phyloP scores from a whole-genome alignment of 2,113 vertebrate genomes.

The Nipponia nippon region DNA sequence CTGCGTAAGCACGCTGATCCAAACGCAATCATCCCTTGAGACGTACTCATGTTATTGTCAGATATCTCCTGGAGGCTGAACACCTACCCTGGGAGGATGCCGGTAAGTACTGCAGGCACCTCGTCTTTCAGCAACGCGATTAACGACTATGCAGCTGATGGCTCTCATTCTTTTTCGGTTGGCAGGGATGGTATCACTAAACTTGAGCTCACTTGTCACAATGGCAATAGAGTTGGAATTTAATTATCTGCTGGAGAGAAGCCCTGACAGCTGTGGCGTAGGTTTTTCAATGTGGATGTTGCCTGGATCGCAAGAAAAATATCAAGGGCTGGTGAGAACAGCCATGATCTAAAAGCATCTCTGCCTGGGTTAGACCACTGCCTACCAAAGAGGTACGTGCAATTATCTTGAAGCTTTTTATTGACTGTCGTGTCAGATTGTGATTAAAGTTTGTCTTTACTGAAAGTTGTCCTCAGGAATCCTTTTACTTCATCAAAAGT shows the following conservation, averaged over 20 bases:
- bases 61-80: neutral
- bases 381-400: neutral
- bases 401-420: constrained; percentile 30
- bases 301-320: constrained; percentile 40
- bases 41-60: neutral
- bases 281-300: constrained; percentile 56
- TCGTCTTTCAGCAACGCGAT: neutral
- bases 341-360: constrained; percentile 57
- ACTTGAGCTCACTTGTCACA: constrained; percentile 59
- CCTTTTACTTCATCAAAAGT: constrained; percentile 25
- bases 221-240: constrained; percentile 46
- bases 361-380: constrained; percentile 50
- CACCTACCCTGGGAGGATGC: neutral
- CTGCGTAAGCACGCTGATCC: neutral
- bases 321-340: constrained; percentile 62
- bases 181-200: constrained; percentile 45
- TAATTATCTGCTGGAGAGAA: constrained; percentile 57
- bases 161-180: constrained; percentile 1
- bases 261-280: constrained; percentile 62
- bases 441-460: constrained; percentile 32
- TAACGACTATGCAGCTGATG: neutral
- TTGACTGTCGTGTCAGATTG: neutral
- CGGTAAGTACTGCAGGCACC: neutral
- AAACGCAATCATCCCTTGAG: neutral
- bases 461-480: constrained; percentile 46